These are phyloP conservation scores for Drosophila tani DNA, from an alignment of 1,140 invertebrate species.

Conservation along the genomic window DNA sequence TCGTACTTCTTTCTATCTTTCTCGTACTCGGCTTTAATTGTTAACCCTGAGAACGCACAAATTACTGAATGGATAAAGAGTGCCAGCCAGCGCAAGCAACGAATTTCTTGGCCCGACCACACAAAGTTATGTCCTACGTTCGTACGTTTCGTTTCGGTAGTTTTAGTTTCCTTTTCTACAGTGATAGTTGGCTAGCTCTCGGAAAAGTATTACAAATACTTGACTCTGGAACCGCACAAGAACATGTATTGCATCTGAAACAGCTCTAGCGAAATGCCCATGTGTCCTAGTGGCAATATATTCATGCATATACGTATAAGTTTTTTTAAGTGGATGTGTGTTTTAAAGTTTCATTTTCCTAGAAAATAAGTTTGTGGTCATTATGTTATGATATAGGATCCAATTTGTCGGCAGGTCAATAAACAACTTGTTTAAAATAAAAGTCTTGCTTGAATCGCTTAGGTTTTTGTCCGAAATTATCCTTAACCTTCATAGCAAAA, in stretches of 20 bases:
- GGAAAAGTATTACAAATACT: constrained; percentile 74
- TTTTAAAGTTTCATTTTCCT: constrained; percentile 68
- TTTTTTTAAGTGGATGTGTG: constrained; percentile 66
- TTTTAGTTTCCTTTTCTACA: constrained; percentile 42
- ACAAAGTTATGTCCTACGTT: constrained; percentile 20
- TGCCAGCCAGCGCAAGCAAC: constrained; percentile 69
- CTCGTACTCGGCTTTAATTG: constrained; percentile 50
- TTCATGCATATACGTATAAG: constrained; percentile 55
- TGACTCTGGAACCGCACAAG: constrained; percentile 41
- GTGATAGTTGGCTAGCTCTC: constrained; percentile 42
- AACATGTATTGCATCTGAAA: constrained; percentile 27
- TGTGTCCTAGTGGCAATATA: constrained; percentile 16
- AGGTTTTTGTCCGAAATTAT: neutral
- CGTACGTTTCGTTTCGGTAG: constrained; percentile 44
- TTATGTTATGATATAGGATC: constrained; percentile 64
- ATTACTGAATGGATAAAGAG: constrained; percentile 57
- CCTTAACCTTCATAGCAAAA: neutral
- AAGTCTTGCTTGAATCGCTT: neutral
- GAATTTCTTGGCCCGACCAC: constrained; percentile 59
- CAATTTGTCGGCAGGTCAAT: constrained; percentile 67
- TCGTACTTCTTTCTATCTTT: constrained; percentile 26
- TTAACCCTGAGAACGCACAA: constrained; percentile 54
- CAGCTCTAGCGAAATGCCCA: constrained; percentile 10
- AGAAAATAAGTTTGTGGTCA: constrained; percentile 74
- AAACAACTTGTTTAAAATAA: constrained; percentile 63